Evolutionary conservation across 2,888 invertebrate genomes (phyloP), one percentile per base, ranked within the genome.

Genomic region (Bombyx huttoni): DNA sequence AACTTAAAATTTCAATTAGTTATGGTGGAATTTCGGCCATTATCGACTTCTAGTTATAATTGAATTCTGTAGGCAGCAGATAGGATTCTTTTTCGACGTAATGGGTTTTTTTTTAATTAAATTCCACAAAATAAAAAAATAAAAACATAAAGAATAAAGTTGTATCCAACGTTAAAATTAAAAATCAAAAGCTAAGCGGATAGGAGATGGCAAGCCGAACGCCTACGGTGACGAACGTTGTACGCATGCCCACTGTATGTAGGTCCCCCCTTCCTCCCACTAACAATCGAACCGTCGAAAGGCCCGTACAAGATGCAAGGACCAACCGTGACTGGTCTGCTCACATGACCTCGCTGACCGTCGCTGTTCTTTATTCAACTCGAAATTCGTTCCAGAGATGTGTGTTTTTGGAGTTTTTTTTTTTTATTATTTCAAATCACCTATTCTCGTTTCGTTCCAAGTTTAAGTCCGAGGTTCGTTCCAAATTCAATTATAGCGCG

Each of bases 21-120:
- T n/a, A n/a, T n/a, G n/a, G n/a, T n/a, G n/a, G n/a, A n/a, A n/a
- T n/a, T n/a, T n/a, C n/a, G n/a, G n/a, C n/a, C n/a, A n/a, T n/a
- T n/a, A n/a, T n/a, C n/a, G n/a, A n/a, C n/a, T n/a, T n/a, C n/a
- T n/a, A n/a, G n/a, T 76, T 80, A 81, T 81, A 80, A 85, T 85
- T 85, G 81, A 79, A 79, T 76, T 77, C 83, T 83, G 84, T 85
- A 80, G 85, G 85, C 81, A 85, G 81, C 67, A 54, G 24, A 24
- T 5, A 24, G 24, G 2, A 24, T 24, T 2, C 3, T 24, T 24
- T 24, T 24, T 24, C 3, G 1, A 3, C 24, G 24, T 24, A 24
- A 24, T 24, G 24, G n/a, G n/a, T n/a, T n/a, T n/a, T n/a, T n/a
- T n/a, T n/a, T n/a, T n/a, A n/a, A n/a, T n/a, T n/a, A n/a, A n/a